Base-by-base conservation (phyloP, 2,888 invertebrate species). In the Phyto melanocephala region DNA sequence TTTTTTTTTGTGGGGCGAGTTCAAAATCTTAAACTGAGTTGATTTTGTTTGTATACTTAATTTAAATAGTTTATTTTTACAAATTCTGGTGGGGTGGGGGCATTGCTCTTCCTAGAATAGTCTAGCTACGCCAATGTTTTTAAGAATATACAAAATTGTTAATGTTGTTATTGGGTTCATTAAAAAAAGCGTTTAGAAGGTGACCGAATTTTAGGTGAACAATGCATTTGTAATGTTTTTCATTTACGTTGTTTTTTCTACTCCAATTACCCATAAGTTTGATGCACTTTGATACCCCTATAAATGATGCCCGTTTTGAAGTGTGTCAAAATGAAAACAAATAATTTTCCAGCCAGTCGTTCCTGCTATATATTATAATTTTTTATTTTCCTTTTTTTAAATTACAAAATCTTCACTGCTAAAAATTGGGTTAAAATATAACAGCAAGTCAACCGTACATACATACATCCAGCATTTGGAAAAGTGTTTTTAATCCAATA, bases 361-460 rank as follows among this genome's bases (percentile, higher is more conserved):
- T 28, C 47, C 17, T 47, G n/a, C 42, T 71, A 47, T n/a, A n/a
- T n/a, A n/a, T n/a, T n/a, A n/a, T n/a, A n/a, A 47, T 71, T 47
- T 71, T 6, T 47, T 1, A n/a, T 45, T 7, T 24, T 62, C n/a
- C 33, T 22, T 35, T 45, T 17, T 6, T 28, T 5, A 6, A 6
- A 28, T 3, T 5, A 28, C 28, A 28, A 28, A 5, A 5, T 28
- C 4, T 6, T 5, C 28, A 6, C 28, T 28, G 28, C 28, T 28
- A 28, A 40, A 20, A 76, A 78, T 78, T 71, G 22, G 63, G 63
- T 65, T 78, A 65, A 71, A 58, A 40, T 65, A 35, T 65, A 20
- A 45, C 6, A 24, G n/a, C 15, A 58, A 47, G 22, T 70, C 45
- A 33, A 17, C 37, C 50, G 37, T 40, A 13, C 35, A 58, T 28